phyloP scores from a whole-genome alignment of 2,888 invertebrate species.

The Oscheius myriophilus region DNA sequence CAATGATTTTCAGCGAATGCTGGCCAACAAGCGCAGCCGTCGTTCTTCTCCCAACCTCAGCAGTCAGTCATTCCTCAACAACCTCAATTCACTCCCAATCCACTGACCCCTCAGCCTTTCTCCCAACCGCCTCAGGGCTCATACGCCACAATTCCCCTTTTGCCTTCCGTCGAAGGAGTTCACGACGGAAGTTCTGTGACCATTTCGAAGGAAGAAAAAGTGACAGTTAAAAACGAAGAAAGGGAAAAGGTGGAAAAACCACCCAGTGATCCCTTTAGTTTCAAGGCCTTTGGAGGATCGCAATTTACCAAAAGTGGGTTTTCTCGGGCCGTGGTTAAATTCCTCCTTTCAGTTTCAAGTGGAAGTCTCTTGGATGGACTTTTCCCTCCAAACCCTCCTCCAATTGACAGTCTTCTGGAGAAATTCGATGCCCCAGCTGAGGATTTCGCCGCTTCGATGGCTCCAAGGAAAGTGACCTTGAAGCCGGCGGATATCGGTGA shows the following conservation, averaged over 20 bases:
- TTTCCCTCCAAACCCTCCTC: slow-evolving; percentile 8
- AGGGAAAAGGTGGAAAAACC: slow-evolving; percentile 7
- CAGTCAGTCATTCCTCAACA: neutral
- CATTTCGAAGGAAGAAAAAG: neutral
- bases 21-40: too few species aligned
- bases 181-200: slow-evolving; percentile 5
- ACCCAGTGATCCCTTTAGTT: slow-evolving; percentile 8
- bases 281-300: slow-evolving; percentile 17
- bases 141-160: neutral
- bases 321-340: neutral
- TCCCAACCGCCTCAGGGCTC: neutral
- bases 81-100: neutral
- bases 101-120: neutral
- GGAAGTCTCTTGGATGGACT: slow-evolving; percentile 5
- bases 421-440: slow-evolving; percentile 11
- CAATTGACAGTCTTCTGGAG: slow-evolving; percentile 15
- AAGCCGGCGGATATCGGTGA: slow-evolving; percentile 23
- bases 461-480: slow-evolving; percentile 1
- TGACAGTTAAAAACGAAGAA: slow-evolving; percentile 1
- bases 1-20: too few species aligned
- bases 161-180: neutral
- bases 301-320: slow-evolving; percentile 18
- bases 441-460: slow-evolving; percentile 10
- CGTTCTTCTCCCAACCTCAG: too few species aligned
- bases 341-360: neutral